Base-by-base conservation (phyloP, 2,888 invertebrate genomes). In the Harpagoxenus sublaevis region DNA sequence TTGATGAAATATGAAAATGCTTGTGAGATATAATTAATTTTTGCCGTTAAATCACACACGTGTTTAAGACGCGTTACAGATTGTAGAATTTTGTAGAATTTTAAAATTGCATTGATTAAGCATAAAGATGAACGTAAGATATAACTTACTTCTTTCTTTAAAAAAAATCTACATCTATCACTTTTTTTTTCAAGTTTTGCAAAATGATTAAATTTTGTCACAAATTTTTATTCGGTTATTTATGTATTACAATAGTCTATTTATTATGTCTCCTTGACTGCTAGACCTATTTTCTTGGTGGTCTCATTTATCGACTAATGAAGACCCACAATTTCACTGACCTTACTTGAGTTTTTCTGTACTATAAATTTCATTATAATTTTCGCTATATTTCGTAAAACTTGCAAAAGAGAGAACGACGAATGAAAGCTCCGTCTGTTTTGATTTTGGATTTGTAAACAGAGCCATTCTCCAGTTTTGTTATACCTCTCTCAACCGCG, bases 241-340 rank as follows among this genome's bases (percentile, higher is more conserved):
- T 55, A 45, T 23, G 6, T 39, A 15, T 18, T 23, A 9, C 6
- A 6, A 5, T 15, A n/a, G 35, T 57, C 55, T 70, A n/a, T 35
- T 35, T 35, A 23, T 23, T 68, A 9, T 15, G n/a, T 10, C 15
- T 48, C 60, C 57, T 70, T 45, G 15, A 42, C 6, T n/a, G 60
- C 12, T 62, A 39, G 39, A 91, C 85, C 89, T 86, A 68, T 87
- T 84, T 84, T 85, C 63, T 42, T 48, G 62, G 55, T 53, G 2
- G 63, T 85, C 84, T 57, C 68, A 23, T 45, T 85, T 88, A 91
- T 92, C 83, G 91, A 90, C 87, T 89, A 88, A 90, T 12, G 89
- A 91, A 91, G 86, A 84, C 90, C 63, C 85, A 91, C 63, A 70
- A 84, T 81, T 73, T 60, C 51, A 73, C 8, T 28, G 48, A 73